Conservation (phyloP, 2,888 invertebrate species). For the Melieria crassipennis region DNA sequence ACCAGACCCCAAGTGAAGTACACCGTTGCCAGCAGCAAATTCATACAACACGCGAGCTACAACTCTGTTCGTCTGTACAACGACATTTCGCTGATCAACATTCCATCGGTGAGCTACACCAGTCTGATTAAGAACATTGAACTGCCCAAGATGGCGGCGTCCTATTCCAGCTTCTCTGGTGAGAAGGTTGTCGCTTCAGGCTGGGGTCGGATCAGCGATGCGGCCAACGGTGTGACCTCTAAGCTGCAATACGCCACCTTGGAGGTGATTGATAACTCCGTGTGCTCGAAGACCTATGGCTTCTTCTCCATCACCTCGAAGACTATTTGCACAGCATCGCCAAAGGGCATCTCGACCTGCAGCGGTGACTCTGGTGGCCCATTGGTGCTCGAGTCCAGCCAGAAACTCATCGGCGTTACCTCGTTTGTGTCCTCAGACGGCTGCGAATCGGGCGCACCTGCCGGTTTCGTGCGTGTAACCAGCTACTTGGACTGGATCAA, state of each 20-base stretch:
- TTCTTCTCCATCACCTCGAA: conserved; percentile 39
- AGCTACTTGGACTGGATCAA: conserved; percentile 53
- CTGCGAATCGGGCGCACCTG: conserved; percentile 54
- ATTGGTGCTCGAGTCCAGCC: conserved; percentile 43
- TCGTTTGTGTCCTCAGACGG: conserved; percentile 56
- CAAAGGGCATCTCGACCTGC: conserved; percentile 51
- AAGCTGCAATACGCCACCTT: conserved; percentile 42
- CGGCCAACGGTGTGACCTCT: neutral
- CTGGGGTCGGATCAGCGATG: conserved; percentile 48
- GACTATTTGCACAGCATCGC: conserved; percentile 49
- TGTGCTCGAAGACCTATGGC: conserved; percentile 44
- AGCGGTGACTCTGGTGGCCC: conserved; percentile 62
- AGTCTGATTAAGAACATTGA: conserved; percentile 30
- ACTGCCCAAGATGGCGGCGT: conserved; percentile 42
- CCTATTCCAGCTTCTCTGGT: conserved; percentile 45
- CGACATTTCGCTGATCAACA: conserved; percentile 55
- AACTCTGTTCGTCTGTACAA: conserved; percentile 47
- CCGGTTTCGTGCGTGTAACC: conserved; percentile 55
- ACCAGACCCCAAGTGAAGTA: conserved; percentile 40
- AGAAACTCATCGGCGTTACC: conserved; percentile 53
- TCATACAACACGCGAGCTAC: conserved; percentile 57
- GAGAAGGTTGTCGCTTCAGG: conserved; percentile 53
- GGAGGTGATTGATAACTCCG: conserved; percentile 45
- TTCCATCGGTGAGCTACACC: conserved; percentile 48
- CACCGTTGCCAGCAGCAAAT: conserved; percentile 38